A percentile compares a stretch with the other conserved stretches of the same genome.
Evolutionary conservation across 2,113 vertebrate genomes (phyloP).

Genomic region (Odocoileus virginianus): DNA sequence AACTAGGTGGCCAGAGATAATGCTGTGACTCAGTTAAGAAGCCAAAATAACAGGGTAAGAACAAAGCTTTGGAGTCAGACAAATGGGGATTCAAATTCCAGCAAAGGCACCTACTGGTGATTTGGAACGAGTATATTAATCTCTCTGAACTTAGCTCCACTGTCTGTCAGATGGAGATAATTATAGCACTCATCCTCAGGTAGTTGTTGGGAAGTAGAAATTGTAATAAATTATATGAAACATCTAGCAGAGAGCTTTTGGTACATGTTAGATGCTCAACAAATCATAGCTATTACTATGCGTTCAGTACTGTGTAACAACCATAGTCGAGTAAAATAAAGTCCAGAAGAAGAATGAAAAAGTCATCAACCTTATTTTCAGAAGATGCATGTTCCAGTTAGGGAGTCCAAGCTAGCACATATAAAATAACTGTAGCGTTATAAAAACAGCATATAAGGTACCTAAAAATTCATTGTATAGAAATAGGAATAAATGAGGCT

Average conservation of each 20-base stretch:
- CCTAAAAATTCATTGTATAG: not conserved
- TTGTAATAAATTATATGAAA: not conserved
- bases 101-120: not conserved
- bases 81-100: not conserved
- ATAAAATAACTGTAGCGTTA: not conserved
- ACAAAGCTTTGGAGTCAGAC: not conserved
- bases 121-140: not conserved
- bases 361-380: not conserved
- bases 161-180: not conserved
- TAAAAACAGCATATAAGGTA: not conserved
- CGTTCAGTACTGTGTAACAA: not conserved
- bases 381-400: not conserved
- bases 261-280: not conserved
- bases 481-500: not conserved
- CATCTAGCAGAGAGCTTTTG: not conserved
- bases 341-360: not conserved
- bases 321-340: not conserved
- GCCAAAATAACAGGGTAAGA: not conserved
- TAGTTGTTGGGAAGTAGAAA: not conserved
- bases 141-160: not conserved
- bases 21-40: not conserved
- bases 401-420: not conserved
- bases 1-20: not conserved
- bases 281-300: not conserved
- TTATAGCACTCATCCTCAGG: not conserved